Evolutionary conservation across 2,113 vertebrate genomes (phyloP).

Genomic region (Shinisaurus crocodilurus): DNA sequence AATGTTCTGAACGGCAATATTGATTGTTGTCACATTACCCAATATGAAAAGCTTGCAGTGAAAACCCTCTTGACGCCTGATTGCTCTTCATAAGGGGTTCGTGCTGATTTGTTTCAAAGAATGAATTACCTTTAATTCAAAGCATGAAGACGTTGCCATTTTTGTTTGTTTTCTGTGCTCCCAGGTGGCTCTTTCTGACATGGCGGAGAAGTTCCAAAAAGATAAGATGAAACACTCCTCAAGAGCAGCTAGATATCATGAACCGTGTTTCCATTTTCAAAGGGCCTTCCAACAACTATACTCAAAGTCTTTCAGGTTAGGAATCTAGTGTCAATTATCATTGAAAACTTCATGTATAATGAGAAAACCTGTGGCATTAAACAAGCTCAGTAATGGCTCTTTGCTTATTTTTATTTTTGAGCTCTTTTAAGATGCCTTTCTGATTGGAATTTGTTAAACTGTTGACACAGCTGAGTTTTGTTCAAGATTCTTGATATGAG

Average conservation of each 20-base stretch:
- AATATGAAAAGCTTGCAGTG: slow-evolving; percentile 69
- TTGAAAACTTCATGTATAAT: neutral
- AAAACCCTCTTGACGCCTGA: slow-evolving; percentile 78
- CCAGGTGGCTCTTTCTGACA: slow-evolving; percentile 75
- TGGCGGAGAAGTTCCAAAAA: slow-evolving; percentile 72
- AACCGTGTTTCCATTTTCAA: slow-evolving; percentile 56
- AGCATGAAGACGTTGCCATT: slow-evolving; percentile 73
- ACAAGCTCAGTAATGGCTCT: slow-evolving; percentile 1
- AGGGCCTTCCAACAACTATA: slow-evolving; percentile 49
- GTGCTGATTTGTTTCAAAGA: slow-evolving; percentile 76
- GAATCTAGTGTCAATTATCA: slow-evolving; percentile 40
- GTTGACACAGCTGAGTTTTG: neutral
- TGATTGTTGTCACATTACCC: slow-evolving; percentile 75
- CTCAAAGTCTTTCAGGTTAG: slow-evolving; percentile 33
- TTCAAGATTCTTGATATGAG: neutral
- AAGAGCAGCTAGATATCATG: slow-evolving; percentile 59
- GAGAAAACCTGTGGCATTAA: neutral
- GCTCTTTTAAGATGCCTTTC: neutral
- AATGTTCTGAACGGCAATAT: slow-evolving; percentile 67
- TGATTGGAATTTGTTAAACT: neutral
- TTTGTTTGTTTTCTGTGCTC: slow-evolving; percentile 63
- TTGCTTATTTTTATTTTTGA: neutral
- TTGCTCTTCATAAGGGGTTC: slow-evolving; percentile 76
- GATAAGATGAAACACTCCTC: slow-evolving; percentile 64
- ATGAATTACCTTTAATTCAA: slow-evolving; percentile 82